Evolutionary conservation across 2,113 vertebrate genomes (phyloP), one percentile per base, ranked within the genome.

Genomic region (Lepus europaeus): DNA sequence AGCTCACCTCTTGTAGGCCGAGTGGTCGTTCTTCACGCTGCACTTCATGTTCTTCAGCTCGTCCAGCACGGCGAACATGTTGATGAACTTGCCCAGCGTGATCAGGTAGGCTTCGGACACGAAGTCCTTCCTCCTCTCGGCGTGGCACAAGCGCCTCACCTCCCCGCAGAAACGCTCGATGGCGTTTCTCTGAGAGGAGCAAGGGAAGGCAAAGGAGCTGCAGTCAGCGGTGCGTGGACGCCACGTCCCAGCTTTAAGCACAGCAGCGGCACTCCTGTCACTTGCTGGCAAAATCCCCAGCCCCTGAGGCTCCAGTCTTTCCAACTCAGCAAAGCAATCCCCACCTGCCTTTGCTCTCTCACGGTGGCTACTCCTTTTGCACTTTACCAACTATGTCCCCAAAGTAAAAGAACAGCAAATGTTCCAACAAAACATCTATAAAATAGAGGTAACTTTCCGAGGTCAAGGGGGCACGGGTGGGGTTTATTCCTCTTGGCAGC

Each of bases 31-130:
- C 98, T 99, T 99, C 77, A 99, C 99, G 0, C 99, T 99, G 97
- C 99, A 99, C 92, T 99, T 99, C 99, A 99, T 99, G 94, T 99
- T 99, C 97, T 99, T 99, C 92, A 99, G 97, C 90, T 99, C 99
- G 3, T 99, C 99, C 97, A 99, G 66, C 80, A 99, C 99, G 0
- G 99, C 99, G 56, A 99, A 99, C 99, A 99, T 99, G 98, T 99
- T 99, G 98, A 99, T 99, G 98, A 99, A 99, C 96, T 99, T 99
- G 27, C 99, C 99, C 79, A 99, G 98, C 0, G 99, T 99, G 83
- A 99, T 98, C 66, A 99, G 98, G 96, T 99, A 99, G 0, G 99
- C 99, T 97, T 99, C 99, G 0, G 99, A 99, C 49, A 99, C 99
- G 56, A 99, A 99, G 98, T 99, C 99, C 96, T 99, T 99, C 92